These are phyloP conservation scores for Nymphalis c-album DNA, from an alignment of 2,888 invertebrate species.

Conservation along the genomic window DNA sequence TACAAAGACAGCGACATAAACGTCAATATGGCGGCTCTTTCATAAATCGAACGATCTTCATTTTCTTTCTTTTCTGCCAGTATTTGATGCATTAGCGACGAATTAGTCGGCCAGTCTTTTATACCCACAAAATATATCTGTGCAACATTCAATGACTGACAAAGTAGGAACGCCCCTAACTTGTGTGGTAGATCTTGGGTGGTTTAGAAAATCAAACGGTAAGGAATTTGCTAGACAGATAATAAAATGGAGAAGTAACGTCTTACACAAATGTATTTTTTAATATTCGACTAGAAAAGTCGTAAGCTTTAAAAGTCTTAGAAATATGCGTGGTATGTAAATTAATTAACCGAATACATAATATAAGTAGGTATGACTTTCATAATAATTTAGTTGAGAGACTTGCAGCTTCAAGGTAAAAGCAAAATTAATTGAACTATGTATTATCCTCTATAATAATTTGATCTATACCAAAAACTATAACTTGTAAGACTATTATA, in stretches of 20 bases:
- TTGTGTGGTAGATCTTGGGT: slow-evolving; percentile 77
- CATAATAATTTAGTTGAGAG: no score
- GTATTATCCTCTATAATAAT: no score
- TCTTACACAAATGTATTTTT: no score
- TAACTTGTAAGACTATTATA: no score
- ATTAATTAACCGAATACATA: no score
- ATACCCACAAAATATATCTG: slow-evolving; percentile 54
- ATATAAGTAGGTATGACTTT: no score
- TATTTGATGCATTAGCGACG: slow-evolving; percentile 77
- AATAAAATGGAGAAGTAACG: background rate
- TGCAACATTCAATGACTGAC: slow-evolving; percentile 67
- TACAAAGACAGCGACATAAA: slow-evolving; percentile 76
- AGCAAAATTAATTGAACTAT: no score
- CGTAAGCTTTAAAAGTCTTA: no score
- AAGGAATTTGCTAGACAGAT: background rate
- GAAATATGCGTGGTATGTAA: no score
- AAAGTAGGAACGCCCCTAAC: slow-evolving; percentile 73
- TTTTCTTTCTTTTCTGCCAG: slow-evolving; percentile 56
- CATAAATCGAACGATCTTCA: slow-evolving; percentile 46
- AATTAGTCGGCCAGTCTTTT: slow-evolving; percentile 74
- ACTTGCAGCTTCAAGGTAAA: no score
- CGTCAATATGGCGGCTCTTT: slow-evolving; percentile 70
- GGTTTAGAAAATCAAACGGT: slow-evolving; percentile 46
- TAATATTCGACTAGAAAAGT: no score
- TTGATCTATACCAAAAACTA: no score